These are phyloP conservation scores for Netelia virgata DNA, from an alignment of 2,888 invertebrate genomes.

Conservation along the genomic window DNA sequence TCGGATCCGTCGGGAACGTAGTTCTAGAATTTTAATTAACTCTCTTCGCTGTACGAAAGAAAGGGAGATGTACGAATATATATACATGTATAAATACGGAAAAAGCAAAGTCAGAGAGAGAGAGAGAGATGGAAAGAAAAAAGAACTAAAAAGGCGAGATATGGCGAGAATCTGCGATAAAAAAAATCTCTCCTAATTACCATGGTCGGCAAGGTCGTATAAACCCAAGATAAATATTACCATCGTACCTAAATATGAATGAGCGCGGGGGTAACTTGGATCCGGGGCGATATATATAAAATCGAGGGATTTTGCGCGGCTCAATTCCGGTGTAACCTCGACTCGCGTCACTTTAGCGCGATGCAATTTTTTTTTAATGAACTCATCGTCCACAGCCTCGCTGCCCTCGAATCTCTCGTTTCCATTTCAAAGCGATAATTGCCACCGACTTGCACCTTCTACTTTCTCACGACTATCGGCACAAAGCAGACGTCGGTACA, in stretches of 20 bases:
- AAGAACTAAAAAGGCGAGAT: background rate
- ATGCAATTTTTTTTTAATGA: too few relatives aligned
- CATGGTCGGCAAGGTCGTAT: slow-evolving; percentile 52
- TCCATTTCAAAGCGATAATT: too few relatives aligned
- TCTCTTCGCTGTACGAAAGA: slow-evolving; percentile 25
- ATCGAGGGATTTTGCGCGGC: too few relatives aligned
- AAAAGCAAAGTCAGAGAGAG: slow-evolving; percentile 21
- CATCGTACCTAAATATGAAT: too few relatives aligned
- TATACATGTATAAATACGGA: slow-evolving; percentile 32
- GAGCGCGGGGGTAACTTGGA: too few relatives aligned
- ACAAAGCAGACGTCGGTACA: background rate
- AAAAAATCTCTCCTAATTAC: slow-evolving; percentile 66
- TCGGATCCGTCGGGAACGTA: slow-evolving; percentile 30
- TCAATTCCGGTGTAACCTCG: too few relatives aligned
- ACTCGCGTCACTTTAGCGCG: too few relatives aligned
- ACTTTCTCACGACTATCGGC: background rate
- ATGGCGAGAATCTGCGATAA: slow-evolving; percentile 1
- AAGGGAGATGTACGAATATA: background rate
- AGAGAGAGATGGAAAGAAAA: slow-evolving; percentile 23
- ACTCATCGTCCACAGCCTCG: too few relatives aligned
- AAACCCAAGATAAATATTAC: slow-evolving; percentile 20
- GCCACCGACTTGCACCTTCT: background rate
- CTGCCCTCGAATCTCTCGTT: too few relatives aligned
- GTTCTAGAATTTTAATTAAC: slow-evolving; percentile 63
- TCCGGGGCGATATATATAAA: too few relatives aligned